Conservation (phyloP, 2,888 invertebrate genomes). For the Cartodere bifasciata region DNA sequence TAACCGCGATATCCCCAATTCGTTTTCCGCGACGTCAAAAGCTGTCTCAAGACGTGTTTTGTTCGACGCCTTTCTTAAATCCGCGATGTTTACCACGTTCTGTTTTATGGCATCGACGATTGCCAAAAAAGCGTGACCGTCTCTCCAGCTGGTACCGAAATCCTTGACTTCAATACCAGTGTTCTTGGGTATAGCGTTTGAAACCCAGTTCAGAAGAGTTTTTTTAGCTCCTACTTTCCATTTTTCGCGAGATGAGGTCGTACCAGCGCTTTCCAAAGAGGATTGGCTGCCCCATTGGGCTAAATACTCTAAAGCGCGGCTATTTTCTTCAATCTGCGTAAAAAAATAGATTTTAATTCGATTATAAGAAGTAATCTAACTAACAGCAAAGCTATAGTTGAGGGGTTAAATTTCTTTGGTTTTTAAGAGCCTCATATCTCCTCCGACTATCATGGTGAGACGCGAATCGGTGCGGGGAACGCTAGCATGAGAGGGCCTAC, state of each 20-base stretch:
- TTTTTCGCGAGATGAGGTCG: slow-evolving; percentile 54
- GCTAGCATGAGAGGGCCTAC: no score
- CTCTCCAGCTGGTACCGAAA: slow-evolving; percentile 92
- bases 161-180: slow-evolving; percentile 81
- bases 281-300: slow-evolving; percentile 71
- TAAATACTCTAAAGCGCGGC: slow-evolving; percentile 74
- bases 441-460: no score
- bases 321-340: slow-evolving; percentile 86
- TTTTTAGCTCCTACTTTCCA: slow-evolving; percentile 87
- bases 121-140: slow-evolving; percentile 89
- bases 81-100: slow-evolving; percentile 78
- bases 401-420: no score
- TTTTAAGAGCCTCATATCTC: no score
- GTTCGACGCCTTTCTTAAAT: slow-evolving; percentile 66
- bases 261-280: slow-evolving; percentile 72
- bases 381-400: no score
- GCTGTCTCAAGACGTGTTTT: slow-evolving; percentile 79
- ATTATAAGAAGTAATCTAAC: no score
- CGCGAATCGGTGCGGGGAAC: no score
- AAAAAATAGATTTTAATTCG: slow-evolving; percentile 11
- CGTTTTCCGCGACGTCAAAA: slow-evolving; percentile 82
- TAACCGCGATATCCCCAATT: slow-evolving; percentile 81
- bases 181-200: slow-evolving; percentile 81
- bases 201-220: slow-evolving; percentile 87
- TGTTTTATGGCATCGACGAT: slow-evolving; percentile 91